Percentiles rank a stretch among this genome's conserved stretches.
phyloP scores from a whole-genome alignment of 2,797 vertebrate genomes.

The Girardinus metallicus region DNA sequence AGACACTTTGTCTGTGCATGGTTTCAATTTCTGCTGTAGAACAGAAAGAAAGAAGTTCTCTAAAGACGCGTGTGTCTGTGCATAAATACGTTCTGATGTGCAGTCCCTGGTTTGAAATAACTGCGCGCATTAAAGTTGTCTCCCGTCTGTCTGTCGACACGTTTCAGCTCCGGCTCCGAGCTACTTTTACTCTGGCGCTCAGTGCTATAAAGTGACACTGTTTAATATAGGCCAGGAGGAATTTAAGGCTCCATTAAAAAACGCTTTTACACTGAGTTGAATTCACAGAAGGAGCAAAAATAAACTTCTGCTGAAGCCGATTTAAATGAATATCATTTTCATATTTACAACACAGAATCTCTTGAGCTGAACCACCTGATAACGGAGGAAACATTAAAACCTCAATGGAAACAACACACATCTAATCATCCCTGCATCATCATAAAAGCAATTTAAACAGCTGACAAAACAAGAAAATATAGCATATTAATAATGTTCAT shows the following conservation, averaged over 20 bases:
- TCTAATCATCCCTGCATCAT: slow-evolving; percentile 6
- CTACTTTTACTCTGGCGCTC: slow-evolving; percentile 74
- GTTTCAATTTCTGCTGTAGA: slow-evolving; percentile 57
- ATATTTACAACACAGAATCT: slow-evolving; percentile 5
- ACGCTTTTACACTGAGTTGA: slow-evolving; percentile 24
- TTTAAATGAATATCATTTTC: slow-evolving; percentile 26
- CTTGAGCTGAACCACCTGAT: background rate
- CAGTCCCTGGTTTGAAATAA: slow-evolving; percentile 55
- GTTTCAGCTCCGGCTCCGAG: slow-evolving; percentile 50
- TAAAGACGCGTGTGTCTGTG: slow-evolving; percentile 30
- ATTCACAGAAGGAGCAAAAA: slow-evolving; percentile 47
- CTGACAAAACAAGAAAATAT: slow-evolving; percentile 9
- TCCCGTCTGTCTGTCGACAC: slow-evolving; percentile 69
- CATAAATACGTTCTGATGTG: slow-evolving; percentile 44
- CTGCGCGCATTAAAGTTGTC: slow-evolving; percentile 54
- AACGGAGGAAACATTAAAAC: slow-evolving; percentile 12
- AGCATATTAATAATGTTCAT: slow-evolving; percentile 27
- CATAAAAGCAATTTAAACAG: background rate
- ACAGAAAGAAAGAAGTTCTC: slow-evolving; percentile 7
- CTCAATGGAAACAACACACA: slow-evolving; percentile 23
- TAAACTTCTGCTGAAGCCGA: slow-evolving; percentile 28
- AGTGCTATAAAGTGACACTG: slow-evolving; percentile 71
- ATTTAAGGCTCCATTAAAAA: slow-evolving; percentile 66
- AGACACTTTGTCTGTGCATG: slow-evolving; percentile 49
- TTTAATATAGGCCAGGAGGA: slow-evolving; percentile 72